Base-by-base conservation (phyloP, 1,140 invertebrate genomes). In the Drosophila micromelanica region DNA sequence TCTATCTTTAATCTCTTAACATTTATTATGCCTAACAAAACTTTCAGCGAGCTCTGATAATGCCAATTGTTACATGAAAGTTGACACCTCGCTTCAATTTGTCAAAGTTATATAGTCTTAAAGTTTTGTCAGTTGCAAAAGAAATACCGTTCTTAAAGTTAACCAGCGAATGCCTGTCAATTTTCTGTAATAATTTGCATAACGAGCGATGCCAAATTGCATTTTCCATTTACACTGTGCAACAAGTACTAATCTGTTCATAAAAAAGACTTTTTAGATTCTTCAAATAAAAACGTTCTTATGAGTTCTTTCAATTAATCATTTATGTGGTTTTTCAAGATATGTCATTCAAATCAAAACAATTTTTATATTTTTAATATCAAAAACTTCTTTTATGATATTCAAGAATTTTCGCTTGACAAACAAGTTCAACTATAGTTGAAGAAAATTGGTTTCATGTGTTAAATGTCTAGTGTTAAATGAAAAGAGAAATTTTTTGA, bases 61-160 rank as follows among this genome's bases (percentile, higher is more conserved):
- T 90, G 89, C 89, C 89, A 91, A 89, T 91, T 91, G 89, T 91
- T 89, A 79, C 89, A 85, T 78, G 82, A 91, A 80, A 81, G 78
- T 84, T 76, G 84, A 90, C 85, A 89, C 74, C 48, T 75, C 78
- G 81, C 70, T 38, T 23, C 43, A 32, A 62, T 81, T 43, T 55
- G 35, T 52, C n/a, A 12, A 65, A 67, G 27, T 68, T 49, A 62
- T 45, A 62, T 23, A 12, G 17, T 17, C 64, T 46, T 49, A 27
- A 51, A 62, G 20, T 67, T 67, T 37, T 12, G 30, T 8, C 6
- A 45, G 38, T 13, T 56, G 17, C 12, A 2, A 9, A 23, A 15
- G n/a, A n/a, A 30, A 15, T 48, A 27, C 1, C 15, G 59, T 15
- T 8, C 27, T 42, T 32, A 46, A 60, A 52, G 12, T 32, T 64